phyloP scores from a whole-genome alignment of 2,888 invertebrate species.

The Tenthredo amoena region DNA sequence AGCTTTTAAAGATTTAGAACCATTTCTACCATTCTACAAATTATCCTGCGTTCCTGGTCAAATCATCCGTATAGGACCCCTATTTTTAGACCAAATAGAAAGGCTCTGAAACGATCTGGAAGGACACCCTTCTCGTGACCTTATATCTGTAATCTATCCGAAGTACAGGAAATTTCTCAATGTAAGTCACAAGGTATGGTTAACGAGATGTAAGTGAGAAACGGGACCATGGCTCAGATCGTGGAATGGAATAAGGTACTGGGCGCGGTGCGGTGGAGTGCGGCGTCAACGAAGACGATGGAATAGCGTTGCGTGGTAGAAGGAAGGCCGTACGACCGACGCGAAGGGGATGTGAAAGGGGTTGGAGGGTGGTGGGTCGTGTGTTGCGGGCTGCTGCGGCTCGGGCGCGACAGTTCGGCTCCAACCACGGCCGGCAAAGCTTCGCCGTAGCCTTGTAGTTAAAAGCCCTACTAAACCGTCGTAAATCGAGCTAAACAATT shows the following conservation, averaged over 20 bases:
- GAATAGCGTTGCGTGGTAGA: slow-evolving; percentile 3
- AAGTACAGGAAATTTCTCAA: not conserved
- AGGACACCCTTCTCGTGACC: not conserved
- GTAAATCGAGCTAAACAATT: slow-evolving; percentile 11
- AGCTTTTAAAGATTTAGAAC: too few species aligned
- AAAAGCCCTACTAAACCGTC: slow-evolving; percentile 2
- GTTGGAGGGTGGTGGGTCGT: slow-evolving; percentile 60
- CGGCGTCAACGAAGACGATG: slow-evolving; percentile 32
- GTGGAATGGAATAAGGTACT: slow-evolving; percentile 45
- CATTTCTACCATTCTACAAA: too few species aligned
- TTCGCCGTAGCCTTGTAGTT: slow-evolving; percentile 58
- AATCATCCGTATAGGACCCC: not conserved
- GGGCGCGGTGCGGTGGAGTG: slow-evolving; percentile 42
- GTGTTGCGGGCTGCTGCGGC: slow-evolving; percentile 78
- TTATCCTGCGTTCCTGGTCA: too few species aligned
- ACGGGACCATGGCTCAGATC: slow-evolving; percentile 10
- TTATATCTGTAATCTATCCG: not conserved
- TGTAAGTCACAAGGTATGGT: slow-evolving; percentile 26
- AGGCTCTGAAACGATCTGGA: not conserved
- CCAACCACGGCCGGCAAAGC: slow-evolving; percentile 74
- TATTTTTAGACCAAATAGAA: not conserved
- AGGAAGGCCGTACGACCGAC: slow-evolving; percentile 41
- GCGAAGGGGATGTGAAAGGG: slow-evolving; percentile 53
- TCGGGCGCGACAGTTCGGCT: slow-evolving; percentile 77
- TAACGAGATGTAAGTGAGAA: slow-evolving; percentile 47